Evolutionary conservation across 1,140 invertebrate genomes (phyloP), one percentile per base, ranked within the genome.

Genomic region (Calliphora vicina): DNA sequence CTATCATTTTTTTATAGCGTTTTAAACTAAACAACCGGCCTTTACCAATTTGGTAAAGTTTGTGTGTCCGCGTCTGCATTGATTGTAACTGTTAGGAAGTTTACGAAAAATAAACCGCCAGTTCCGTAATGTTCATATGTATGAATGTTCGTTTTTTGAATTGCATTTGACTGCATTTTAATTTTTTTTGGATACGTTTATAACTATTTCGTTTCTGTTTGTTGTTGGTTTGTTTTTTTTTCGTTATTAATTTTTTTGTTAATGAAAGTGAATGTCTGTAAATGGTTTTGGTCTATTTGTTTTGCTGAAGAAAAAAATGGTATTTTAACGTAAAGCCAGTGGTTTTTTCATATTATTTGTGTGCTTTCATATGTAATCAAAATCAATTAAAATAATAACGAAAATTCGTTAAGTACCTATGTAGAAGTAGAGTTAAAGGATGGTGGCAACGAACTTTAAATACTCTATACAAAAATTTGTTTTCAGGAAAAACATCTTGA

Each of bases 221-320:
- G n/a, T n/a, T n/a, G n/a, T n/a, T n/a, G n/a, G n/a, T n/a, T n/a
- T n/a, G n/a, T n/a, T 50, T 6, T 15, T 50, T 50, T 50, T 50
- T 13, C 1, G 45, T 10, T 50, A 4, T 2, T 2, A 50, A 6
- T 6, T 50, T 50, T 25, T 67, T 67, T 25, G 61, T 67, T 67
- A 67, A 67, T 67, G 61, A 67, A 67, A 67, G 61, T 67, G 61
- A 67, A 67, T 67, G 61, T 67, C 61, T 67, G 23, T 67, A 67
- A 67, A 67, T 67, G 23, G 20, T 67, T 10, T 23, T 23, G 61
- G n/a, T 67, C n/a, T 67, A 67, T 67, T 67, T 67, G 61, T 67
- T 67, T 67, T 13, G n/a, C n/a, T 57, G n/a, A n/a, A 57, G 15
- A 57, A 57, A 57, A 57, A 57, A n/a, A 67, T 23, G 61, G 61